Percentiles rank a stretch among this genome's conserved stretches.
These are phyloP conservation scores for Clarias macrocephalus DNA, from an alignment of 2,113 vertebrate genomes.

Conservation along the genomic window DNA sequence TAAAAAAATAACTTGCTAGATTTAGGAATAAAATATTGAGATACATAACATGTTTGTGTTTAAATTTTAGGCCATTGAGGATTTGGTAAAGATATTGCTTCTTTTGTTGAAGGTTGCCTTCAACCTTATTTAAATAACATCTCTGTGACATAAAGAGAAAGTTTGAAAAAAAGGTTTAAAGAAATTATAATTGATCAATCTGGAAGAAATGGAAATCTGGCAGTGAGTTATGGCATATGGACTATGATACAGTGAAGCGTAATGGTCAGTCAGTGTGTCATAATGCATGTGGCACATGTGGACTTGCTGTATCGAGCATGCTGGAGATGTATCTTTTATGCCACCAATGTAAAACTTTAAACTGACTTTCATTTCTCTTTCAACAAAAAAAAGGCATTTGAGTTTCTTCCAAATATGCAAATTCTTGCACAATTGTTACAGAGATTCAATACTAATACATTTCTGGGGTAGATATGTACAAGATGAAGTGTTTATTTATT, in stretches of 20 bases:
- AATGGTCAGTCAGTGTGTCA: not conserved
- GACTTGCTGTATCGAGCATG: not conserved
- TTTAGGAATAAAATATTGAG: not conserved
- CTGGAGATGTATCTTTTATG: not conserved
- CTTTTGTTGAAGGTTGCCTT: not conserved
- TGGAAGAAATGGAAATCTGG: not conserved
- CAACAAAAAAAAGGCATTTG: not conserved
- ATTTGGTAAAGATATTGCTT: not conserved
- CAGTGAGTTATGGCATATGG: not conserved
- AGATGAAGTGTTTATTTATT: not conserved
- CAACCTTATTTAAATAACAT: not conserved
- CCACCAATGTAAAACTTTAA: not conserved
- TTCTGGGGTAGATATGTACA: not conserved
- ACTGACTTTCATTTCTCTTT: not conserved
- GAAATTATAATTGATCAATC: not conserved
- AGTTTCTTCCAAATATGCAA: not conserved
- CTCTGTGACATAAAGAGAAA: not conserved
- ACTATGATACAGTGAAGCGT: not conserved
- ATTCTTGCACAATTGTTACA: not conserved
- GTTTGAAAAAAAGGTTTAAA: not conserved
- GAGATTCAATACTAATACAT: not conserved
- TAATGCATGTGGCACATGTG: not conserved
- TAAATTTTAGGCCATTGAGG: not conserved
- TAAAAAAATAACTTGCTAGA: not conserved
- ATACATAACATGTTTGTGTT: not conserved